These are phyloP conservation scores for Herpailurus yagouaroundi DNA, from an alignment of 2,113 vertebrate genomes.

Conservation along the genomic window DNA sequence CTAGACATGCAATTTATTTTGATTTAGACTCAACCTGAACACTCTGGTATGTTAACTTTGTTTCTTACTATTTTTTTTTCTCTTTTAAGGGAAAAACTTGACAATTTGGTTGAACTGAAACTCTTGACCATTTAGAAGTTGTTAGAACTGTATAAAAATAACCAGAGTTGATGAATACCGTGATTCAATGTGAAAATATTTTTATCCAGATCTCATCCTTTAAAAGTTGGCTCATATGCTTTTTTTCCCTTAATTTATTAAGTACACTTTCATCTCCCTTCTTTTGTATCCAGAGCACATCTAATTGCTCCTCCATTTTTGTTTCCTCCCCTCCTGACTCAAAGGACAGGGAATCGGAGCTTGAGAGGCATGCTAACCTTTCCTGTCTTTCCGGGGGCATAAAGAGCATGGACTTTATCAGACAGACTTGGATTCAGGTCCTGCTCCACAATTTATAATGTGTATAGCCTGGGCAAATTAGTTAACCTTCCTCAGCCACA, in stretches of 20 bases:
- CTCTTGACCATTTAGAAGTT: background rate
- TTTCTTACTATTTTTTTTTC: background rate
- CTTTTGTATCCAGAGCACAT: background rate
- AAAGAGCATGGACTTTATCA: background rate
- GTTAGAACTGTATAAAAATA: background rate
- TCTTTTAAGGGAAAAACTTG: background rate
- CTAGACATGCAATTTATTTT: slow-evolving; percentile 26
- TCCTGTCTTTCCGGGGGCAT: background rate
- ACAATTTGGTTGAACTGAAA: background rate
- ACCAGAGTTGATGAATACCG: slow-evolving; percentile 3
- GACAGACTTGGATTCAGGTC: background rate
- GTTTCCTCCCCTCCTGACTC: background rate
- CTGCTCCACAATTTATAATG: background rate
- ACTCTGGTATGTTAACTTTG: background rate
- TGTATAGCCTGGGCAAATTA: background rate
- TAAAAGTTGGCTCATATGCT: background rate
- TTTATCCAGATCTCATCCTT: background rate
- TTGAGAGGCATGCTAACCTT: too few relatives aligned
- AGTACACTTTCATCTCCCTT: background rate
- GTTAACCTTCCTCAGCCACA: background rate
- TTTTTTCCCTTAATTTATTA: background rate
- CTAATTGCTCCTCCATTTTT: background rate
- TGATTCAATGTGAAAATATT: slow-evolving; percentile 3
- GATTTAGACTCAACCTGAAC: background rate
- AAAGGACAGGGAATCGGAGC: background rate